These are phyloP conservation scores for Seriola rivoliana DNA, from an alignment of 2,113 vertebrate genomes.

Conservation along the genomic window DNA sequence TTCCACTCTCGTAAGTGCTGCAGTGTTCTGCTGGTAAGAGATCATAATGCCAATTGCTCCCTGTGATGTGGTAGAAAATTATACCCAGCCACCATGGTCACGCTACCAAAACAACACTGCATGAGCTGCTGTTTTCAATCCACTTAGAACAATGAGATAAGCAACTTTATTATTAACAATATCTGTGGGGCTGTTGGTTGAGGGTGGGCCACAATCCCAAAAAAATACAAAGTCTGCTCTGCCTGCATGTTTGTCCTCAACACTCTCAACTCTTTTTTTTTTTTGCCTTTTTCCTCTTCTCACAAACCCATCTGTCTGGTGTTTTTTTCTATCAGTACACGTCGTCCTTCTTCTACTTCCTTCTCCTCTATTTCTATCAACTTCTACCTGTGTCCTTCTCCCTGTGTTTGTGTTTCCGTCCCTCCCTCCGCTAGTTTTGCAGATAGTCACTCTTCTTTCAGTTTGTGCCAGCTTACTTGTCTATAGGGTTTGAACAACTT, in stretches of 20 bases:
- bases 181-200: not conserved
- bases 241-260: no score
- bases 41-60: constrained; percentile 21
- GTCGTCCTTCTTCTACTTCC: not conserved
- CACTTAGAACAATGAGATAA: not conserved
- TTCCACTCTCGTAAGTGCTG: not conserved
- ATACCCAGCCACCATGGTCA: not conserved
- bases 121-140: constrained; percentile 1
- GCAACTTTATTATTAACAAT: constrained; percentile 3
- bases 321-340: constrained; percentile 1
- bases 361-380: not conserved
- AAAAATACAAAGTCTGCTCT: not conserved
- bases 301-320: not conserved
- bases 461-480: constrained; percentile 5
- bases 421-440: not conserved
- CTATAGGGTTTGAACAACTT: constrained; percentile 24
- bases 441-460: not conserved
- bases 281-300: not conserved
- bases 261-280: no score
- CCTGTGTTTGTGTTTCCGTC: constrained; percentile 16
- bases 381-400: not conserved
- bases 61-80: constrained; percentile 18
- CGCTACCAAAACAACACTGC: not conserved
- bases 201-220: not conserved
- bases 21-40: not conserved